Base-by-base conservation (phyloP, 2,797 vertebrate genomes). In the Enteromius viviparus region DNA sequence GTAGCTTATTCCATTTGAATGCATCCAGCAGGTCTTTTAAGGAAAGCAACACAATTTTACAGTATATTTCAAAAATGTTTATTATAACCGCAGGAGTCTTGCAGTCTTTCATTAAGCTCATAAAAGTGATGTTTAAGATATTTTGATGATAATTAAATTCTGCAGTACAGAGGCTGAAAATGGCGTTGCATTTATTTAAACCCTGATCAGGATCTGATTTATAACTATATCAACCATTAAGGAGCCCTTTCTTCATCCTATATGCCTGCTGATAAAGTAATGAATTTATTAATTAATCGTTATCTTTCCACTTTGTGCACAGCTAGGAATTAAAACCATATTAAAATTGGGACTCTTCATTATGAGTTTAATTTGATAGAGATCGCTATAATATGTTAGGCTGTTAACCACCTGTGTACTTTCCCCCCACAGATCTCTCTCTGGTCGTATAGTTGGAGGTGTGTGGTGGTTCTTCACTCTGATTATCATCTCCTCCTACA, bases 381-480 rank as follows among this genome's bases (percentile, higher is more conserved):
- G 49, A 49, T 66, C 10, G 1, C 60, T 66, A 6, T 12, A 78
- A 15, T 66, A 78, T 65, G 21, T 29, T 21, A 17, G 34, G 34
- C 32, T 29, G 23, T 62, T 78, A 62, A 60, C 53, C 40, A 78
- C 29, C 62, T 65, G 37, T 72, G 11, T 51, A 23, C 58, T 12
- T 81, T 84, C 17, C 84, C 10, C 23, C 26, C 34, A 37, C 32
- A 95, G 94, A 90, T 95, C 94, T 37, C 92, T 95, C 45, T 95
- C 94, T 0, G 94, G 94, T 29, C 93, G 94, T 32, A 99, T 99
- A 65, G 98, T 99, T 4, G 98, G 98, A 85, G 98, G 98, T 51
- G 98, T 99, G 21, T 99, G 98, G 98, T 99, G 98, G 98, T 99
- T 99, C 93, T 99, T 99, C 91, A 99, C 98, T 1, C 97, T 99